Evolutionary conservation across 2,888 invertebrate genomes (phyloP).

Genomic region (Drymonia ruficornis): DNA sequence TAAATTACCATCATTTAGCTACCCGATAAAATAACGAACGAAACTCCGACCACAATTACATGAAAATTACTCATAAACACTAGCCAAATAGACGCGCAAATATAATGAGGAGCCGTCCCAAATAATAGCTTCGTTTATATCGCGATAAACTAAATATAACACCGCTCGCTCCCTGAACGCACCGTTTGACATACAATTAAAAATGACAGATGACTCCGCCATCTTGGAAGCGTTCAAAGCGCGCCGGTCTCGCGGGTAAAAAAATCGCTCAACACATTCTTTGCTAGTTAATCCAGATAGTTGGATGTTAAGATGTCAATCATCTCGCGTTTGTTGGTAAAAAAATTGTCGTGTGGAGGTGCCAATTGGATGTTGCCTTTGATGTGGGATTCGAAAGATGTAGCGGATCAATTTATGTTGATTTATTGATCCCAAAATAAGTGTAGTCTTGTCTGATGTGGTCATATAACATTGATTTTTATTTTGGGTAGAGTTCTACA

Average conservation of each 20-base stretch:
- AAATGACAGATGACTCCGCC: conserved; percentile 81
- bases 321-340: conserved; percentile 40
- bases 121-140: conserved; percentile 75
- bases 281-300: conserved; percentile 62
- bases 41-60: conserved; percentile 5
- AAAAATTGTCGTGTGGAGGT: conserved; percentile 20
- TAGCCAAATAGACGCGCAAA: conserved; percentile 56
- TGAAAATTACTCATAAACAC: conserved; percentile 16
- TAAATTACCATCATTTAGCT: background rate
- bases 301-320: conserved; percentile 59
- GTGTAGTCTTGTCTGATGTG: background rate
- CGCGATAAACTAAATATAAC: conserved; percentile 81
- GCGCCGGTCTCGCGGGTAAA: conserved; percentile 47
- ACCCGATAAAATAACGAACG: background rate
- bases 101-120: conserved; percentile 62
- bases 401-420: background rate
- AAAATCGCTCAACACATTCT: conserved; percentile 68
- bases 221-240: conserved; percentile 70
- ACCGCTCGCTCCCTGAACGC: conserved; percentile 53
- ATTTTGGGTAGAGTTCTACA: too few relatives aligned
- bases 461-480: too few relatives aligned
- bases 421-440: background rate
- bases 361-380: conserved; percentile 32
- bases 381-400: conserved; percentile 16
- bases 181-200: conserved; percentile 81